phyloP scores from a whole-genome alignment of 1,140 invertebrate species.

The Aphaenogaster ashmeadi region DNA sequence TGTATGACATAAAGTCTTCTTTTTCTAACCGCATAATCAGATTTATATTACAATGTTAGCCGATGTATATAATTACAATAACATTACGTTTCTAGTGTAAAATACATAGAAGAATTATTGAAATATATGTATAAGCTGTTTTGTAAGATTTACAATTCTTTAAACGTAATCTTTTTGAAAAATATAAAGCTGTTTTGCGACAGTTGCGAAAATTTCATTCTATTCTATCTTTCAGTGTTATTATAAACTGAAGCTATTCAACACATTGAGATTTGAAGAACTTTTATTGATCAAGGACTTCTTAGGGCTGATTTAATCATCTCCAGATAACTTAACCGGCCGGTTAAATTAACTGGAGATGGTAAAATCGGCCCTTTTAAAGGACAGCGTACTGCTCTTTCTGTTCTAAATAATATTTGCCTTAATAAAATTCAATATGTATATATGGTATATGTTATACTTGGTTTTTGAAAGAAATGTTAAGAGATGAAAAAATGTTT shows the following conservation, averaged over 20 bases:
- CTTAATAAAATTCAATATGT: neutral
- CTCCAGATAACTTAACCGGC: too few species aligned
- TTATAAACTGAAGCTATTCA: neutral
- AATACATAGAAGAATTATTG: neutral
- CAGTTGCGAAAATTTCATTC: neutral
- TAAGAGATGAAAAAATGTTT: neutral
- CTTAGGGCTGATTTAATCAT: too few species aligned
- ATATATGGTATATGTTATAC: neutral
- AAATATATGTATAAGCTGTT: neutral
- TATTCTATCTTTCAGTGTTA: neutral
- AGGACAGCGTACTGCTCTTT: neutral
- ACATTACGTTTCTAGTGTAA: neutral
- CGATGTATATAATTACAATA: neutral
- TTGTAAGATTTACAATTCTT: neutral
- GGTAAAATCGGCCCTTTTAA: too few species aligned
- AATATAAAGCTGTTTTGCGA: neutral
- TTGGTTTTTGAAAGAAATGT: neutral
- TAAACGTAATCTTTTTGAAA: constrained; percentile 5
- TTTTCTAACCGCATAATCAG: neutral
- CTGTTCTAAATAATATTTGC: neutral
- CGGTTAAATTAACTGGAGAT: too few species aligned
- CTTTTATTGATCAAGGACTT: neutral
- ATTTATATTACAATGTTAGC: neutral
- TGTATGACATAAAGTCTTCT: neutral
- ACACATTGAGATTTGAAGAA: neutral